phyloP scores from a whole-genome alignment of 2,113 vertebrate species.

The Ondatra zibethicus region DNA sequence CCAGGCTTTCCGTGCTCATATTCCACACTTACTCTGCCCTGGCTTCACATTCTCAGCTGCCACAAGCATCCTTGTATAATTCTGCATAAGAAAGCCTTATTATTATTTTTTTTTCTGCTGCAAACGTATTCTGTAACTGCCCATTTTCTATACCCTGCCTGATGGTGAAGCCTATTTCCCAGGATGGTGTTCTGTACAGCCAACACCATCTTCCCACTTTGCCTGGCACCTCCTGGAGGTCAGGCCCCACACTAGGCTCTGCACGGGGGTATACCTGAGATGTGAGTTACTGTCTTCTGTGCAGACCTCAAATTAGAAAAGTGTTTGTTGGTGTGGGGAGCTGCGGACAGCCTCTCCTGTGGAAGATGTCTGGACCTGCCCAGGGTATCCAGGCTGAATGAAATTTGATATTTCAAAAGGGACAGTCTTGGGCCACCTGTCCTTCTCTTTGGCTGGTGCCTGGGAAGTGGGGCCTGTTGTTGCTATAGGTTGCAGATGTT shows the following conservation, averaged over 20 bases:
- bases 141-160: not conserved
- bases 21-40: no score
- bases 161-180: not conserved
- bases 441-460: not conserved
- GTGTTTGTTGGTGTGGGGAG: not conserved
- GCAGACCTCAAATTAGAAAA: not conserved
- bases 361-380: not conserved
- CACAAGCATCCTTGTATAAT: not conserved
- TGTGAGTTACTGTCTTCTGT: not conserved
- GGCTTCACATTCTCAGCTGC: not conserved
- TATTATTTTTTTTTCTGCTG: not conserved
- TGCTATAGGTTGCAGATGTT: not conserved
- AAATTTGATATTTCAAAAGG: not conserved
- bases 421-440: fast-evolving
- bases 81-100: not conserved
- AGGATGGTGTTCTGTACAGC: no score
- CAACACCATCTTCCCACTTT: not conserved
- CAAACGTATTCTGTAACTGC: not conserved
- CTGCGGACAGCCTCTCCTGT: not conserved
- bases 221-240: not conserved
- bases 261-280: no score
- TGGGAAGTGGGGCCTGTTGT: not conserved
- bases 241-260: not conserved
- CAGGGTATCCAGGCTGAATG: not conserved
- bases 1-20: not conserved